Base-by-base conservation (phyloP, 2,888 invertebrate genomes). In the Pogonocherus hispidulus region DNA sequence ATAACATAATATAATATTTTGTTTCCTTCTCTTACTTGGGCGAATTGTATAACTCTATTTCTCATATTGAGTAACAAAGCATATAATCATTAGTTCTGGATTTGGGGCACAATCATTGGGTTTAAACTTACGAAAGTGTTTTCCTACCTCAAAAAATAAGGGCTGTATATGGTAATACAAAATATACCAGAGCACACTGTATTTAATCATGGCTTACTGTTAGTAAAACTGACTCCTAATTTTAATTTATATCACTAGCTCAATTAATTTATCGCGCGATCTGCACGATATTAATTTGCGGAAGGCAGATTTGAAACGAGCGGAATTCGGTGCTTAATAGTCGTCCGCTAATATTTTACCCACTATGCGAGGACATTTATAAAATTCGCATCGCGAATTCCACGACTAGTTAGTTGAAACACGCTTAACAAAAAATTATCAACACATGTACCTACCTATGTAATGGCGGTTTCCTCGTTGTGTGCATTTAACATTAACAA, bases 251-350 rank as follows among this genome's bases (percentile, higher is more conserved):
- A 68, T 64, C 64, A 52, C 69, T 59, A 62, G 64, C n/a, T 32
- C 63, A 63, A 57, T 51, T 70, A 70, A 72, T 72, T 72, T 72
- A 72, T 70, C 52, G 72, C 63, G 64, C 65, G 64, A 70, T 72
- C 70, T 70, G 68, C 64, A 63, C 66, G 68, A 72, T 72, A 72
- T 72, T 72, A 70, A 72, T 72, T 70, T 70, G 66, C 68, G 59
- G 66, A 64, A 68, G 69, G 72, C 72, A 69, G 71, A 73, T 73
- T 71, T 68, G 74, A 71, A 71, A 52, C 68, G 63, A 60, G 68
- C 52, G 70, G 70, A 69, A 70, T 72, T 68, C 70, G 63, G 35
- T 47, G 72, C 67, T 71, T 74, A 74, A 73, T 73, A 70, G 70
- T 68, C 57, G 46, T 55, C 69, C 63, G 73, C 71, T 73, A 69